These are phyloP conservation scores for Troglohyphantes excavatus DNA, from an alignment of 2,888 invertebrate species.

Conservation along the genomic window DNA sequence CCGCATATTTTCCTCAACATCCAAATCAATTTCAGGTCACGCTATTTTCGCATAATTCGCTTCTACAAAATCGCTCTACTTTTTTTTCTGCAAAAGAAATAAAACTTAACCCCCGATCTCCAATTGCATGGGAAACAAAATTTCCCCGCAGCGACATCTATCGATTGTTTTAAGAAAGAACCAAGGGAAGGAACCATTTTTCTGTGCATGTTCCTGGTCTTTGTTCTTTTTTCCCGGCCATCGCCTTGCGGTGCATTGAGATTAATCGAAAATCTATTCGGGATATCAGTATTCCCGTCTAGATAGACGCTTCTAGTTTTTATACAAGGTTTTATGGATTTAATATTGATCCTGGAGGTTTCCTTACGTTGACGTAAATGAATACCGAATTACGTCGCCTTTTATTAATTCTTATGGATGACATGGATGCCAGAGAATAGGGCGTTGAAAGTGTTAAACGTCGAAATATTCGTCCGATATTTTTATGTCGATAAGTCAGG, in stretches of 20 bases:
- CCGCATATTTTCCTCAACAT: slow-evolving; percentile 33
- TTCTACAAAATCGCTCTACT: background rate
- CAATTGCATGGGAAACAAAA: slow-evolving; percentile 44
- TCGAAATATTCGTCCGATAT: background rate
- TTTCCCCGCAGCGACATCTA: slow-evolving; percentile 54
- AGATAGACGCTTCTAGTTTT: slow-evolving; percentile 58
- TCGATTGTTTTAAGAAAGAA: slow-evolving; percentile 58
- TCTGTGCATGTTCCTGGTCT: slow-evolving; percentile 19
- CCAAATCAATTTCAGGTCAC: slow-evolving; percentile 67
- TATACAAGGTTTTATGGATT: slow-evolving; percentile 52
- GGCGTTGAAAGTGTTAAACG: background rate
- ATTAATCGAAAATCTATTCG: slow-evolving; percentile 74
- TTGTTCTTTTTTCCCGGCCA: slow-evolving; percentile 30
- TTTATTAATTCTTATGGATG: slow-evolving; percentile 28
- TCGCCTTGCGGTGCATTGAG: slow-evolving; percentile 64
- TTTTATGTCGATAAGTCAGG: background rate
- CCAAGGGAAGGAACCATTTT: slow-evolving; percentile 40
- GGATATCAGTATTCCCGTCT: slow-evolving; percentile 65
- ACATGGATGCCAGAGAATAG: background rate
- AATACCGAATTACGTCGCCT: slow-evolving; percentile 40
- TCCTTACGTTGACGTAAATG: slow-evolving; percentile 43
- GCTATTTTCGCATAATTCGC: slow-evolving; percentile 65
- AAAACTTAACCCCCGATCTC: slow-evolving; percentile 23
- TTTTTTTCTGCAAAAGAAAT: background rate
- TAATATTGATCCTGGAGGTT: slow-evolving; percentile 43